These are phyloP conservation scores for Platorchestia sp. DNA, from an alignment of 1,140 invertebrate species.

Conservation along the genomic window DNA sequence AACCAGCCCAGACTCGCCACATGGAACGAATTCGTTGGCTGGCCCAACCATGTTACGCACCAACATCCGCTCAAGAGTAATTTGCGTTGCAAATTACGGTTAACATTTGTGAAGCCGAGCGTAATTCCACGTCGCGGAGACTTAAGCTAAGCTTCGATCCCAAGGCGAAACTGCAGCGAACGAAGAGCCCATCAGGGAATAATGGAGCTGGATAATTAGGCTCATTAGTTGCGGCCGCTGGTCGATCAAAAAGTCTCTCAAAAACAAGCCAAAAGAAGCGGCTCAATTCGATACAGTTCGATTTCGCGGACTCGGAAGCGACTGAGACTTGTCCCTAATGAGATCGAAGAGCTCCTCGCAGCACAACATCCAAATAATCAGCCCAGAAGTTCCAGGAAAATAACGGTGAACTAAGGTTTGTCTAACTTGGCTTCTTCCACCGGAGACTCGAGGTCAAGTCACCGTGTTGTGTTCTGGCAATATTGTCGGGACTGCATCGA, in stretches of 20 bases:
- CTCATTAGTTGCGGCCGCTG: slow-evolving; percentile 50
- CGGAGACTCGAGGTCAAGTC: not conserved
- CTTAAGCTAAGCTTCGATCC: slow-evolving; percentile 52
- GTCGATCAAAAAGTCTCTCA: slow-evolving; percentile 48
- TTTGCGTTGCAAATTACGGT: slow-evolving; percentile 34
- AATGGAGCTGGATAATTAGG: slow-evolving; percentile 50
- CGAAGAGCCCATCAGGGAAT: slow-evolving; percentile 48
- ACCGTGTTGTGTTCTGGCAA: not conserved
- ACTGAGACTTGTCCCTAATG: slow-evolving; percentile 4
- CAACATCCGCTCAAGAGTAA: slow-evolving; percentile 4
- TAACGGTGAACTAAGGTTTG: not conserved
- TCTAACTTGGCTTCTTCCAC: not conserved
- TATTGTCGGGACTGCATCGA: not conserved
- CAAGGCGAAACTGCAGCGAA: slow-evolving; percentile 40
- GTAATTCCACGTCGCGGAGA: slow-evolving; percentile 25
- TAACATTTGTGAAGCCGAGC: not conserved
- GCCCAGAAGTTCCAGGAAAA: not conserved
- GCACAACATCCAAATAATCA: slow-evolving; percentile 3
- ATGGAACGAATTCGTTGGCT: not conserved
- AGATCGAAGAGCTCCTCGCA: not conserved
- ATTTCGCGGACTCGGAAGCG: slow-evolving; percentile 11
- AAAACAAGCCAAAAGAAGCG: slow-evolving; percentile 37
- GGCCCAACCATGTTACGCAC: not conserved
- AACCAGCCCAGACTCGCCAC: not conserved
- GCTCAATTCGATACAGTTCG: slow-evolving; percentile 48